A percentile compares a stretch with the other conserved stretches of the same genome.
These are phyloP conservation scores for Macrosoma leucophasiata DNA, from an alignment of 2,888 invertebrate genomes.

Conservation along the genomic window DNA sequence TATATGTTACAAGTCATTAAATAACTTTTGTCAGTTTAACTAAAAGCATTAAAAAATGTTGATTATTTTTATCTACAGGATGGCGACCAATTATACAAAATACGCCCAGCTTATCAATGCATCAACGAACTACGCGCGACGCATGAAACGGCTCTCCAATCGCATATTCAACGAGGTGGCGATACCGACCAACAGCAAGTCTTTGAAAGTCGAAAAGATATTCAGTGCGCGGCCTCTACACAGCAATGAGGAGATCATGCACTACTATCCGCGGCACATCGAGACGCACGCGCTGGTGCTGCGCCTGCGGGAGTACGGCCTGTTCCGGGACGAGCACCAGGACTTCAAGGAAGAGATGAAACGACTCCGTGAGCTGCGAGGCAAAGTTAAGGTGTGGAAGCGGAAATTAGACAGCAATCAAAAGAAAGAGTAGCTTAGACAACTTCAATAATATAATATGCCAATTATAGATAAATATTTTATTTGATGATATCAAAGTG, in stretches of 20 bases:
- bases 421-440: no score
- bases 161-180: slow-evolving; percentile 93
- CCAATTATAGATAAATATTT: no score
- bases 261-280: slow-evolving; percentile 91
- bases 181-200: slow-evolving; percentile 82
- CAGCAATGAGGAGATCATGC: slow-evolving; percentile 80
- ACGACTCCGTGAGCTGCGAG: slow-evolving; percentile 83
- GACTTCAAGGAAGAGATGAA: slow-evolving; percentile 93
- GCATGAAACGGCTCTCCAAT: slow-evolving; percentile 91
- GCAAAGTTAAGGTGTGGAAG: slow-evolving; percentile 79
- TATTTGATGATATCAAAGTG: no score
- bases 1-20: not conserved
- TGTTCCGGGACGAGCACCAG: slow-evolving; percentile 91
- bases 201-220: slow-evolving; percentile 87
- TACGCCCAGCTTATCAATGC: slow-evolving; percentile 82
- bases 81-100: slow-evolving; percentile 79
- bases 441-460: no score
- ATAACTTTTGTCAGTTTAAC: no score
- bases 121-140: slow-evolving; percentile 85
- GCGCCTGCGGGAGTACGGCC: slow-evolving; percentile 83
- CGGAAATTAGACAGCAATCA: slow-evolving; percentile 63
- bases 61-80: slow-evolving; percentile 22
- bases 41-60: no score
- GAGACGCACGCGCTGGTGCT: slow-evolving; percentile 85
- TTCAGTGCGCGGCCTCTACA: slow-evolving; percentile 86